Conservation (phyloP, 2,888 invertebrate species). For the Blastobasis lacticolella region DNA sequence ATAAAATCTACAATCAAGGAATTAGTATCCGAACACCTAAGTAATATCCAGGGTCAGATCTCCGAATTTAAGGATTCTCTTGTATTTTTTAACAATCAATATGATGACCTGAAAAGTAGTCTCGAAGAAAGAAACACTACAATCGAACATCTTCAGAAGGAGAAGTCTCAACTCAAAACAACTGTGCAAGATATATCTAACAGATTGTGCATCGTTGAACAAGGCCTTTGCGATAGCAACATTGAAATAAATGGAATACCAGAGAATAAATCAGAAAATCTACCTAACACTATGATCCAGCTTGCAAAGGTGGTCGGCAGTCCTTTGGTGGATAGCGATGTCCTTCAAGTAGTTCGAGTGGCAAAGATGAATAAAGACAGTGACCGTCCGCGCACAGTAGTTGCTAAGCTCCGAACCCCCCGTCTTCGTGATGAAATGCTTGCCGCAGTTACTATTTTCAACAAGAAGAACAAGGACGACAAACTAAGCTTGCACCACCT, state of each 20-base stretch:
- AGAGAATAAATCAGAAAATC: constrained; percentile 10
- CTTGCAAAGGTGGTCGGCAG: constrained; percentile 1
- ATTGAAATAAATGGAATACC: constrained; percentile 13
- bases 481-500: constrained; percentile 13
- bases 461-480: constrained; percentile 10
- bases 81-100: too few relatives aligned
- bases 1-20: too few relatives aligned
- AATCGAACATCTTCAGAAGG: background rate
- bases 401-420: constrained; percentile 12
- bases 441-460: constrained; percentile 12
- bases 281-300: constrained; percentile 5
- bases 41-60: too few relatives aligned
- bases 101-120: too few relatives aligned
- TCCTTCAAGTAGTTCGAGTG: constrained; percentile 11
- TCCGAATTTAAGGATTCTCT: too few relatives aligned
- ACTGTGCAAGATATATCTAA: constrained; percentile 4
- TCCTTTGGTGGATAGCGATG: constrained; percentile 5
- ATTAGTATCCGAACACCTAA: too few relatives aligned
- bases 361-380: constrained; percentile 11
- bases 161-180: constrained; percentile 4
- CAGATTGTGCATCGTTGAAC: constrained; percentile 6
- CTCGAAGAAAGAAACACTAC: too few relatives aligned
- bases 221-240: constrained; percentile 7
- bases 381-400: constrained; percentile 11
- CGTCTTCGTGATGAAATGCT: constrained; percentile 11